Percentiles rank a stretch among this genome's conserved stretches.
These are phyloP conservation scores for Micromussa lordhowensis DNA, from an alignment of 92 coral and sea anemone genomes.

Conservation along the genomic window DNA sequence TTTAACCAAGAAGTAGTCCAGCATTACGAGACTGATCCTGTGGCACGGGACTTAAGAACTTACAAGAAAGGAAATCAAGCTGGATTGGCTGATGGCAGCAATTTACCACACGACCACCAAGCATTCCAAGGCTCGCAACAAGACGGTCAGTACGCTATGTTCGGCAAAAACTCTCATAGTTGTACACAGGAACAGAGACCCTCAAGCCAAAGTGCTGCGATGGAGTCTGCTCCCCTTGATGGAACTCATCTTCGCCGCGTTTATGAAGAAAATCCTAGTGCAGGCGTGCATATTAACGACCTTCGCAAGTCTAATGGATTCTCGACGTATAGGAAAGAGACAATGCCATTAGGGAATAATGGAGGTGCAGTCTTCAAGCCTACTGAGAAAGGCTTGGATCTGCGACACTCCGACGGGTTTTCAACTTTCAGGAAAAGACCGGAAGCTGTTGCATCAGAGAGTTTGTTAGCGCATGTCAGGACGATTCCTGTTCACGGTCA, in stretches of 20 bases:
- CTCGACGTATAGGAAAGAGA: conserved; percentile 56
- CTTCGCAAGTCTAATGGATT: conserved; percentile 43
- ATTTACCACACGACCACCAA: background rate
- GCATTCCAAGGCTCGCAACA: background rate
- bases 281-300: background rate
- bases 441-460: background rate
- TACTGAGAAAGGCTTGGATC: background rate
- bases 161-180: background rate
- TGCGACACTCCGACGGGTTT: conserved; percentile 48
- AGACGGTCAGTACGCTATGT: conserved; percentile 4
- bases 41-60: conserved; percentile 11
- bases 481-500: background rate
- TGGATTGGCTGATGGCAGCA: background rate
- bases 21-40: background rate
- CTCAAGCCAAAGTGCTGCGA: background rate
- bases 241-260: background rate
- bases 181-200: background rate
- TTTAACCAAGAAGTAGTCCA: conserved; percentile 53
- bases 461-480: background rate
- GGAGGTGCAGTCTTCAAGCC: background rate
- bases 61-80: conserved; percentile 16
- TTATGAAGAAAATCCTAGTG: background rate
- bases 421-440: conserved; percentile 55
- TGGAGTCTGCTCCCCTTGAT: background rate
- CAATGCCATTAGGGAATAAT: conserved; percentile 6